These are phyloP conservation scores for Protaetia brevitarsis DNA, from an alignment of 1,140 invertebrate genomes.

Conservation along the genomic window DNA sequence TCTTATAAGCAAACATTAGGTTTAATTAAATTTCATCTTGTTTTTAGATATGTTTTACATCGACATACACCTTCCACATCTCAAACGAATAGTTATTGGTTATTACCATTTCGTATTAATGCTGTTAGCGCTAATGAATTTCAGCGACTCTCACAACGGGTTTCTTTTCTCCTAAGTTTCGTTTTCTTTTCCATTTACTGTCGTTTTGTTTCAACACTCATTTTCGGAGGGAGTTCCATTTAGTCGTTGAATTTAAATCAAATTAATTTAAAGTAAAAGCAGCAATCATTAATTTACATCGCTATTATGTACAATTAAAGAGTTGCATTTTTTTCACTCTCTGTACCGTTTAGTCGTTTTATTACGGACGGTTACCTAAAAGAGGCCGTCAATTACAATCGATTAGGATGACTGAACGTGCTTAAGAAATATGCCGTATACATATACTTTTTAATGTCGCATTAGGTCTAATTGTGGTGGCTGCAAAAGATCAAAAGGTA, in stretches of 20 bases:
- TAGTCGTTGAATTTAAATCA: constrained; percentile 19
- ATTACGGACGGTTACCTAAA: constrained; percentile 14
- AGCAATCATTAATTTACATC: constrained; percentile 18
- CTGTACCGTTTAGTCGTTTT: background rate
- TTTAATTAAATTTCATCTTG: too few relatives aligned
- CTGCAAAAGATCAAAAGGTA: constrained; percentile 19
- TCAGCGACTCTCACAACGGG: background rate
- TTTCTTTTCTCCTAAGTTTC: background rate
- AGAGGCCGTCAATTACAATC: constrained; percentile 21
- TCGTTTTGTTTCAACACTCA: background rate
- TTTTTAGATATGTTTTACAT: too few relatives aligned
- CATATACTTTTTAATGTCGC: constrained; percentile 20
- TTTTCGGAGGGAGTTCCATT: background rate
- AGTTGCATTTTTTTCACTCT: background rate
- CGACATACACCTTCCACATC: too few relatives aligned
- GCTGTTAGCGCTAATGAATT: too few relatives aligned
- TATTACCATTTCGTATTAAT: too few relatives aligned
- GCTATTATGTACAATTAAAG: constrained; percentile 22
- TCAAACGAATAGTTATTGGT: too few relatives aligned
- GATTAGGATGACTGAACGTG: constrained; percentile 21
- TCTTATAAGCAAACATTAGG: too few relatives aligned
- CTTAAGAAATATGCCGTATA: constrained; percentile 14
- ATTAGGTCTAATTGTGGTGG: constrained; percentile 19
- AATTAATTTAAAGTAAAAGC: constrained; percentile 21
- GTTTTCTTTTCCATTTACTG: background rate